Evolutionary conservation across 1,140 invertebrate genomes (phyloP).

Genomic region (Lucilia cuprina): DNA sequence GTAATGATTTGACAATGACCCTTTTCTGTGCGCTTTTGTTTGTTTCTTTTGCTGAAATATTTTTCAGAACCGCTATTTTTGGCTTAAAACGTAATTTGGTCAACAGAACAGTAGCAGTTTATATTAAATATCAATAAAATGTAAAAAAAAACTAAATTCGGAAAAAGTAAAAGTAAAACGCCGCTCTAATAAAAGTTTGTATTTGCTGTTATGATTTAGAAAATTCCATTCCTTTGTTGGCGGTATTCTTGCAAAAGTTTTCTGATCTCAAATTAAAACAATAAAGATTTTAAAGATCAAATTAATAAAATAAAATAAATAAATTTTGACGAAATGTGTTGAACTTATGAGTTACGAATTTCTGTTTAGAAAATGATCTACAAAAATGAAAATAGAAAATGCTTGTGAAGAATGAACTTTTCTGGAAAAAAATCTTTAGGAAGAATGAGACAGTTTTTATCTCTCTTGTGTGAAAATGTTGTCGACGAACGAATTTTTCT

Average conservation of each 20-base stretch:
- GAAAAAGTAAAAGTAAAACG: neutral
- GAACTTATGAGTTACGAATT: too few relatives aligned
- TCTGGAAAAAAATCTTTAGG: too few relatives aligned
- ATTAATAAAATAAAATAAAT: neutral
- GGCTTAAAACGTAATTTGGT: neutral
- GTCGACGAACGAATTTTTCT: too few relatives aligned
- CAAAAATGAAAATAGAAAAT: too few relatives aligned
- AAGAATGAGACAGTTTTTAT: too few relatives aligned
- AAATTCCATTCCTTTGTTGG: slow-evolving; percentile 13
- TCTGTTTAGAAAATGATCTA: too few relatives aligned
- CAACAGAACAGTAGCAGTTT: slow-evolving; percentile 2
- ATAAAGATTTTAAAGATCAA: neutral
- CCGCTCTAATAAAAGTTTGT: neutral
- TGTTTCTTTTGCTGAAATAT: neutral
- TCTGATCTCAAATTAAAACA: too few relatives aligned
- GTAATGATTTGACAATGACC: slow-evolving; percentile 23
- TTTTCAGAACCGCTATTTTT: slow-evolving; percentile 25
- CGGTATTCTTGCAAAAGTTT: neutral
- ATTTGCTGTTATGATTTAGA: slow-evolving; percentile 32
- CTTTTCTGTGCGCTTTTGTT: neutral
- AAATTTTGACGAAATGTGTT: neutral
- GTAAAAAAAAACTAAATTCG: neutral
- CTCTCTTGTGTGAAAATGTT: too few relatives aligned
- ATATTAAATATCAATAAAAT: neutral
- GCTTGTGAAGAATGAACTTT: too few relatives aligned